A percentile compares a stretch with the other conserved stretches of the same genome.
These are phyloP conservation scores for Andrena chrysosceles DNA, from an alignment of 2,888 invertebrate species.

Conservation along the genomic window DNA sequence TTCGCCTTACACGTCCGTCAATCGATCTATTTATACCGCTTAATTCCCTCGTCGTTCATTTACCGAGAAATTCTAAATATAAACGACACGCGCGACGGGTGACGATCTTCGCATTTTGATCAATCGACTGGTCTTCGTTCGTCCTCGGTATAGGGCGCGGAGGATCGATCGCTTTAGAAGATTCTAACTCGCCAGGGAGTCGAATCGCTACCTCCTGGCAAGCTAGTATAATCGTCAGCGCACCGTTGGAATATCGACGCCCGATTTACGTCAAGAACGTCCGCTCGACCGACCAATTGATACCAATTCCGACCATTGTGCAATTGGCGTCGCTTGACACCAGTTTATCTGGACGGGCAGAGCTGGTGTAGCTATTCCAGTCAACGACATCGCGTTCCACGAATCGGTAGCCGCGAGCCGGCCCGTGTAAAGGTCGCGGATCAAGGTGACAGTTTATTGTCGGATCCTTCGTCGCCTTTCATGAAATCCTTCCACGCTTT, in stretches of 20 bases:
- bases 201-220: background rate
- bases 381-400: constrained; percentile 44
- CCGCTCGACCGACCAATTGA: constrained; percentile 71
- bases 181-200: background rate
- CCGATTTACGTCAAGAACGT: constrained; percentile 75
- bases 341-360: constrained; percentile 63
- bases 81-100: constrained; percentile 21
- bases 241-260: constrained; percentile 51
- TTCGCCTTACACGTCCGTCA: background rate
- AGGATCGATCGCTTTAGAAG: background rate
- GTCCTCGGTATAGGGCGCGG: too few species aligned
- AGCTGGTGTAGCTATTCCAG: constrained; percentile 40
- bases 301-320: constrained; percentile 74
- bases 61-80: constrained; percentile 56
- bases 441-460: constrained; percentile 52
- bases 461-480: background rate
- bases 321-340: constrained; percentile 77
- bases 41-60: constrained; percentile 5
- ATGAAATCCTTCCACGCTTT: background rate
- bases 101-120: constrained; percentile 30
- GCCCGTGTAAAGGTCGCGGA: constrained; percentile 53
- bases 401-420: constrained; percentile 42
- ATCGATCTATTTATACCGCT: constrained; percentile 55
- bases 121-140: constrained; percentile 1
- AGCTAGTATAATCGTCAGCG: background rate